These are phyloP conservation scores for Margaritifera margaritifera DNA, from an alignment of 2,888 invertebrate genomes.

Conservation along the genomic window DNA sequence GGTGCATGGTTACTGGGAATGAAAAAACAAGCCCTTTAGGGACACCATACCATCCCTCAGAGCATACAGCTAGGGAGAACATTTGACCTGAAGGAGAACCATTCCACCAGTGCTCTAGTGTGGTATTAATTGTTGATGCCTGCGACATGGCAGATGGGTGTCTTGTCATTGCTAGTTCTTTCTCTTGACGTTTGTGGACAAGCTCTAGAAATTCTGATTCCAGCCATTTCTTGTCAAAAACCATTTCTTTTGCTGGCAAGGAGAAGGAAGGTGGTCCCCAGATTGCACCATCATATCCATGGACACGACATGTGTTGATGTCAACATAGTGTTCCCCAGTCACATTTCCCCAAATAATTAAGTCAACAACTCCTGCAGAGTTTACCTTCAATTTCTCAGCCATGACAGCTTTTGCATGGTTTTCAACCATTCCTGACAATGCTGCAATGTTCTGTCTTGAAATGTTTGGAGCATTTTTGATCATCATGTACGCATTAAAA, in stretches of 20 bases:
- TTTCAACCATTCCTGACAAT: conserved; percentile 63
- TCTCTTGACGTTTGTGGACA: conserved; percentile 39
- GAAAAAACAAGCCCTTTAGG: conserved; percentile 71
- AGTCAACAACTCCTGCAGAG: conserved; percentile 64
- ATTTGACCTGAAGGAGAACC: conserved; percentile 65
- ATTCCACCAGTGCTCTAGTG: conserved; percentile 65
- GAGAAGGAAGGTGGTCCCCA: conserved; percentile 69
- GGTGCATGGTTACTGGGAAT: conserved; percentile 66
- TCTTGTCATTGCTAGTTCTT: conserved; percentile 39
- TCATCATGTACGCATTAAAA: conserved; percentile 63
- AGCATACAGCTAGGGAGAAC: conserved; percentile 66
- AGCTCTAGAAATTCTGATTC: conserved; percentile 60
- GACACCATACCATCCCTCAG: conserved; percentile 70
- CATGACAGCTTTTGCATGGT: conserved; percentile 66
- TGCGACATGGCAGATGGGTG: conserved; percentile 50
- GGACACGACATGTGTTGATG: conserved; percentile 56
- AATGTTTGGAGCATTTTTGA: conserved; percentile 62
- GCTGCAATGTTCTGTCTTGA: conserved; percentile 65
- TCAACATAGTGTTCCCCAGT: conserved; percentile 55
- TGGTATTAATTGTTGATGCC: conserved; percentile 55
- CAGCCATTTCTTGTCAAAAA: conserved; percentile 69
- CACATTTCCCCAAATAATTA: conserved; percentile 70
- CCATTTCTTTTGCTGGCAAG: conserved; percentile 61
- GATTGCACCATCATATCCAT: conserved; percentile 69
- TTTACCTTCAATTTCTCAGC: conserved; percentile 65